These are phyloP conservation scores for Psophia crepitans DNA, from an alignment of 2,113 vertebrate species.

Conservation along the genomic window DNA sequence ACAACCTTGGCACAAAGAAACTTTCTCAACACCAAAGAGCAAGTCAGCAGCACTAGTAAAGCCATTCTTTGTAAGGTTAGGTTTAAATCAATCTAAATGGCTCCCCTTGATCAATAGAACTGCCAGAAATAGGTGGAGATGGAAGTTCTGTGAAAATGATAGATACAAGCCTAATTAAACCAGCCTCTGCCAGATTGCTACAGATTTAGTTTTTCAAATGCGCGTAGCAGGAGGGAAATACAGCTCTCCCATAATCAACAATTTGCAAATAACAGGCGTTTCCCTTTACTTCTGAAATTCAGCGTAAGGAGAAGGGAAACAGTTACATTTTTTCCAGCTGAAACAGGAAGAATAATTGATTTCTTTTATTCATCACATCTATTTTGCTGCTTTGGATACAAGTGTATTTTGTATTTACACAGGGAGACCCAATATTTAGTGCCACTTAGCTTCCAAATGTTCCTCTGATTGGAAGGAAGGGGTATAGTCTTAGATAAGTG, in stretches of 20 bases:
- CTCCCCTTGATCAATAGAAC: background rate
- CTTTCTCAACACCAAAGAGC: background rate
- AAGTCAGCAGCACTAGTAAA: rapidly evolving
- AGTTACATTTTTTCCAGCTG: constrained; percentile 21
- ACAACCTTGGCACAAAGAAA: background rate
- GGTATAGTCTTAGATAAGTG: background rate
- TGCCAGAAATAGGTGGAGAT: background rate
- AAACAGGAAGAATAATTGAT: constrained; percentile 35
- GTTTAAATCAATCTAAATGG: background rate
- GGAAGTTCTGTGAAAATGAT: background rate
- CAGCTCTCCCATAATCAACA: background rate
- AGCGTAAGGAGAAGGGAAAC: constrained; percentile 19
- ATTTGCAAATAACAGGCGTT: background rate
- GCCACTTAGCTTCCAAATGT: background rate
- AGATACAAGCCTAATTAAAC: background rate
- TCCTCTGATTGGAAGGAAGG: constrained; percentile 1
- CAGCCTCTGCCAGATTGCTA: background rate
- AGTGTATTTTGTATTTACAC: background rate
- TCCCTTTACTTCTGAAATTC: constrained; percentile 7
- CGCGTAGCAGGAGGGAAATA: background rate
- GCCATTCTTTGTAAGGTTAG: background rate
- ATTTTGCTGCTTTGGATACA: background rate
- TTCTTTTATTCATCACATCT: constrained; percentile 2
- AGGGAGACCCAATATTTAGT: background rate
- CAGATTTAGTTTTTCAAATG: background rate